A percentile compares a stretch with the other conserved stretches of the same genome.
Evolutionary conservation across 2,888 invertebrate genomes (phyloP).

Genomic region (Heteromurus nitidus): DNA sequence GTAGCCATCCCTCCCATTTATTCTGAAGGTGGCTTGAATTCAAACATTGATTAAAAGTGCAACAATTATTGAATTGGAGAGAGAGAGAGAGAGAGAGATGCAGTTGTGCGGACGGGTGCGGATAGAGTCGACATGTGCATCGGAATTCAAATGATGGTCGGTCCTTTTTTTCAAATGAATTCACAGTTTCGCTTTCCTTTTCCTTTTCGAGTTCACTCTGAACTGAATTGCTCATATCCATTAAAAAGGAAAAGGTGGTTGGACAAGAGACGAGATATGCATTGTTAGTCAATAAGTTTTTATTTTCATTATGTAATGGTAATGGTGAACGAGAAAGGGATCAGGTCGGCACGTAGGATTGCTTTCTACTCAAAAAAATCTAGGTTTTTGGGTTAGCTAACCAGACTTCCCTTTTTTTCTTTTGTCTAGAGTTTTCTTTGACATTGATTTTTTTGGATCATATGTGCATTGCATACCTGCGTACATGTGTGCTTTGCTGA

Average conservation of each 20-base stretch:
- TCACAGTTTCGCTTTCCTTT: background rate
- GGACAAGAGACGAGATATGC: background rate
- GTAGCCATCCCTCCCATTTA: slow-evolving; percentile 5
- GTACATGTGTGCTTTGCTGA: background rate
- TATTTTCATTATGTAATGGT: background rate
- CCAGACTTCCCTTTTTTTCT: background rate
- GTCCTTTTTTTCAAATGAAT: background rate
- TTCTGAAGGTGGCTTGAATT: background rate
- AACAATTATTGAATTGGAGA: slow-evolving; percentile 18
- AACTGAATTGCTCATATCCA: background rate
- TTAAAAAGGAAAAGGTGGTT: slow-evolving; percentile 22
- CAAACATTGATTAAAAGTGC: slow-evolving; percentile 44
- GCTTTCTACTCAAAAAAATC: slow-evolving; percentile 3
- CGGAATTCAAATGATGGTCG: background rate
- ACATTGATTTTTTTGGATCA: slow-evolving; percentile 29
- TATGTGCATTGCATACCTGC: background rate
- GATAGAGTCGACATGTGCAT: slow-evolving; percentile 13
- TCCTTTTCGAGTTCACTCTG: no score
- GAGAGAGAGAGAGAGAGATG: slow-evolving; percentile 1
- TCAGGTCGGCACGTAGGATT: background rate
- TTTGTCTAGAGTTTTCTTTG: background rate
- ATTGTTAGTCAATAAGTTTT: slow-evolving; percentile 8
- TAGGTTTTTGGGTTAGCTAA: slow-evolving; percentile 24
- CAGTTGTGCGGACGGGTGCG: background rate
- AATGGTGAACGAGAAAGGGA: slow-evolving; percentile 8